Conservation (phyloP, 2,888 invertebrate species). For the Alviniconcha strummeri region DNA sequence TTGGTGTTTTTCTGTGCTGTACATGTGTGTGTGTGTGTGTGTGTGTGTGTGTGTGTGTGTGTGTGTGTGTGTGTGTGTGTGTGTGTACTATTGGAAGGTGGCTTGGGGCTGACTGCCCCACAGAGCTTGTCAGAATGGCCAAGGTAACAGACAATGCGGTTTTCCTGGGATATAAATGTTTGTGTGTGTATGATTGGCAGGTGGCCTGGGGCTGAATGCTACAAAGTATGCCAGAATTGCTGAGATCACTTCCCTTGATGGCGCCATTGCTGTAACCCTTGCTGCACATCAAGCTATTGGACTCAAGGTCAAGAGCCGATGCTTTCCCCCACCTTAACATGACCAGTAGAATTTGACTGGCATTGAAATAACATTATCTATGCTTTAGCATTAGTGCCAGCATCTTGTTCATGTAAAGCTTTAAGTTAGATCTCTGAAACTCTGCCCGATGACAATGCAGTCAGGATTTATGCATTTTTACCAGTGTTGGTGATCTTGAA, state of each 20-base stretch:
- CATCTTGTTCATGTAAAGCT: neutral
- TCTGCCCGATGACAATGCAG: too few relatives aligned
- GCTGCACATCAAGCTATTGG: slow-evolving; percentile 76
- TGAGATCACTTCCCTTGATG: slow-evolving; percentile 78
- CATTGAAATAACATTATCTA: too few relatives aligned
- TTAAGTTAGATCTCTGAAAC: too few relatives aligned
- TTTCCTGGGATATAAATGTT: too few relatives aligned
- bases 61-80: slow-evolving; percentile 11
- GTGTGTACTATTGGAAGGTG: neutral
- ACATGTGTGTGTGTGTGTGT: neutral
- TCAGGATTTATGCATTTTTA: too few relatives aligned
- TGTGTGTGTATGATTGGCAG: slow-evolving; percentile 46
- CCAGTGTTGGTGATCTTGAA: too few relatives aligned
- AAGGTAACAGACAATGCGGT: too few relatives aligned
- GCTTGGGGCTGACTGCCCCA: neutral
- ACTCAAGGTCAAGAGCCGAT: slow-evolving; percentile 69
- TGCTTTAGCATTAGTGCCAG: too few relatives aligned
- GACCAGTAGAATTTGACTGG: too few relatives aligned
- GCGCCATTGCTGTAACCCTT: slow-evolving; percentile 74
- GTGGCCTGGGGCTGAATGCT: slow-evolving; percentile 82
- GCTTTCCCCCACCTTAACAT: too few relatives aligned
- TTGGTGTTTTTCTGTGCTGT: neutral
- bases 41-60: slow-evolving; percentile 11
- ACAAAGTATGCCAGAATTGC: slow-evolving; percentile 85
- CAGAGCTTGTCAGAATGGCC: neutral